Evolutionary conservation across 2,797 vertebrate genomes (phyloP).

Genomic region (Emydoidea blandingii): DNA sequence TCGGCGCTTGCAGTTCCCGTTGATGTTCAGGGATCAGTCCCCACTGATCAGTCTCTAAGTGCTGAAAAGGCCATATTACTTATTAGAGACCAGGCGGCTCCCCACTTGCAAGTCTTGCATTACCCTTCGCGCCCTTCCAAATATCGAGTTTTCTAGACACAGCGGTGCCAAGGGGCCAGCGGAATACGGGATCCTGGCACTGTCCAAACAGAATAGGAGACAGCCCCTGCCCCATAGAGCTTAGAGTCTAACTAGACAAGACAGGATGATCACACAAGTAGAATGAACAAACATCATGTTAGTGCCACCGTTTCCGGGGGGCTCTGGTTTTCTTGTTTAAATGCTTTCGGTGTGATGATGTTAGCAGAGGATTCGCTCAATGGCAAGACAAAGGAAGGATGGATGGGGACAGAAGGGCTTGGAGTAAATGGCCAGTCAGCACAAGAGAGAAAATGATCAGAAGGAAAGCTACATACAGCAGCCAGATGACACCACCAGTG

Average conservation of each 20-base stretch:
- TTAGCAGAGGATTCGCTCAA: neutral
- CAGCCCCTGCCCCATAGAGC: no score
- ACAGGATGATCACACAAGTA: no score
- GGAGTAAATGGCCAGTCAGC: neutral
- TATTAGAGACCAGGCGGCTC: neutral
- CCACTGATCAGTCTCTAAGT: conserved; percentile 40
- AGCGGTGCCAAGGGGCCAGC: neutral
- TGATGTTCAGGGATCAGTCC: conserved; percentile 45
- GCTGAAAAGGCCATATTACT: conserved; percentile 33
- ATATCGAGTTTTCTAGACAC: neutral
- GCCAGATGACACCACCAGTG: neutral
- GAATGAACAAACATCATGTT: no score
- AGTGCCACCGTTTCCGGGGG: no score
- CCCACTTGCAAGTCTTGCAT: neutral
- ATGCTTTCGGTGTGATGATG: neutral
- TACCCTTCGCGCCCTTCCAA: conserved; percentile 2
- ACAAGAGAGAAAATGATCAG: no score
- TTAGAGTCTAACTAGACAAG: no score
- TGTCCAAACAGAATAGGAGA: neutral
- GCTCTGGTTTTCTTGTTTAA: neutral
- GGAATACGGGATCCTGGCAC: no score
- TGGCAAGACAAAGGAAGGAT: neutral
- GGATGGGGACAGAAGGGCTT: neutral
- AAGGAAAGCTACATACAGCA: neutral
- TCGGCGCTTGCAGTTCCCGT: neutral